A percentile compares a stretch with the other conserved stretches of the same genome.
Conservation (phyloP, 2,113 vertebrate species). For the Leiothrix lutea region DNA sequence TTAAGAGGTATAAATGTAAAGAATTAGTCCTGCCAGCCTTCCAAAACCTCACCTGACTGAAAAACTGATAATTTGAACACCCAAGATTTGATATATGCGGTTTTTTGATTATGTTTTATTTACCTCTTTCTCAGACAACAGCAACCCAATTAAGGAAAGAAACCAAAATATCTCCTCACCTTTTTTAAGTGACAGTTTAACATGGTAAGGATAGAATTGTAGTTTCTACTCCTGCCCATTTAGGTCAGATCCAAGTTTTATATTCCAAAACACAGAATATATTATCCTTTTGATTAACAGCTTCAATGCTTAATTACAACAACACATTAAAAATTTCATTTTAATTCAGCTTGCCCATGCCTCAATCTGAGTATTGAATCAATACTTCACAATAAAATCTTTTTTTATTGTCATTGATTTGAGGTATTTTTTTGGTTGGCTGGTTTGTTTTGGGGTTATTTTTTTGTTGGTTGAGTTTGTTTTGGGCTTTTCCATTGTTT, state of each 20-base stretch:
- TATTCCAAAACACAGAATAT: not conserved
- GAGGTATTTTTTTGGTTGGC: no score
- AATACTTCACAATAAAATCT: fast-evolving
- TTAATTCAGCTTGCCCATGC: not conserved
- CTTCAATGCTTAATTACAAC: not conserved
- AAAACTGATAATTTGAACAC: not conserved
- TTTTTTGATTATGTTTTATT: not conserved
- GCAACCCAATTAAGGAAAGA: not conserved
- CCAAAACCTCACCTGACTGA: not conserved
- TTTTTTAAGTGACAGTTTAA: not conserved
- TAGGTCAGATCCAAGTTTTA: not conserved
- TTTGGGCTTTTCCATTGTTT: no score
- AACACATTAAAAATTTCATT: fast-evolving
- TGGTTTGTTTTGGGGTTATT: not conserved
- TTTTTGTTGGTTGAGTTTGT: not conserved
- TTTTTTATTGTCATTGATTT: not conserved
- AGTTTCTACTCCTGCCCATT: not conserved
- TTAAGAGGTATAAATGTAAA: not conserved
- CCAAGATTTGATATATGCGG: not conserved
- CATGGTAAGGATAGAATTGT: not conserved
- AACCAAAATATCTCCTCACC: not conserved
- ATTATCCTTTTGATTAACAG: not conserved
- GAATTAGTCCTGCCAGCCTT: not conserved
- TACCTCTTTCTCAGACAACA: not conserved
- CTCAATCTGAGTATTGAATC: not conserved